phyloP scores from a whole-genome alignment of 37 sponge, comb jelly and placozoan genomes.

The Diacarnus erythraeanus region DNA sequence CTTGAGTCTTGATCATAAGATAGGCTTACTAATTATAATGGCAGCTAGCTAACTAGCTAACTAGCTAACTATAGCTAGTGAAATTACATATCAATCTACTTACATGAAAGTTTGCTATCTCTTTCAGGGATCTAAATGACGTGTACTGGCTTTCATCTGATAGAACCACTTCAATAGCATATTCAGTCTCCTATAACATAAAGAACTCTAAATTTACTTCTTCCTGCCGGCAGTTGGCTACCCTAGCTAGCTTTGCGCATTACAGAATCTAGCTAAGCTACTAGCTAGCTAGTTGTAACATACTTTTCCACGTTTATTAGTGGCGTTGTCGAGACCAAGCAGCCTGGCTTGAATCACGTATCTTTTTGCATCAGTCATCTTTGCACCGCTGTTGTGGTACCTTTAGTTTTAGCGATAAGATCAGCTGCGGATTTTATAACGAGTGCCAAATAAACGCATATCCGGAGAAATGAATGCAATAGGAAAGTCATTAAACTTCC shows the following conservation, averaged over 20 bases:
- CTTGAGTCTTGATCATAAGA: neutral
- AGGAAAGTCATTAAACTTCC: too few relatives aligned
- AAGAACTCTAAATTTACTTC: neutral
- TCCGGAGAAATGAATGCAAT: too few relatives aligned
- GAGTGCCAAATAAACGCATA: too few relatives aligned
- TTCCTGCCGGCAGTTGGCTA: neutral
- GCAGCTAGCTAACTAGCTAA: too few relatives aligned
- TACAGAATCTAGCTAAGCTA: neutral
- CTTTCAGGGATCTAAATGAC: slow-evolving; percentile 48
- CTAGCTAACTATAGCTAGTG: neutral
- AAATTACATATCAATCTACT: neutral
- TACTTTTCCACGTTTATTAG: slow-evolving; percentile 28
- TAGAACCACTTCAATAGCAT: slow-evolving; percentile 54
- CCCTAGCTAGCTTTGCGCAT: neutral
- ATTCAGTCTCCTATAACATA: slow-evolving; percentile 37
- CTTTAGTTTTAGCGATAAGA: too few relatives aligned
- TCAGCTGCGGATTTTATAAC: too few relatives aligned
- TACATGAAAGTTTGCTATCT: slow-evolving; percentile 46
- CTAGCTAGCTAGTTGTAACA: neutral
- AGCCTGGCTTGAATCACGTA: slow-evolving; percentile 48
- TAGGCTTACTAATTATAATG: neutral
- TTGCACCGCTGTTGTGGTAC: too few relatives aligned
- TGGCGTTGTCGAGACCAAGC: slow-evolving; percentile 33
- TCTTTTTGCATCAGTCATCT: slow-evolving; percentile 7
- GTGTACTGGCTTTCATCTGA: slow-evolving; percentile 70